Percentiles rank a stretch among this genome's conserved stretches.
Conservation (phyloP, 2,797 vertebrate species). For the Chaenodraco wilsoni region DNA sequence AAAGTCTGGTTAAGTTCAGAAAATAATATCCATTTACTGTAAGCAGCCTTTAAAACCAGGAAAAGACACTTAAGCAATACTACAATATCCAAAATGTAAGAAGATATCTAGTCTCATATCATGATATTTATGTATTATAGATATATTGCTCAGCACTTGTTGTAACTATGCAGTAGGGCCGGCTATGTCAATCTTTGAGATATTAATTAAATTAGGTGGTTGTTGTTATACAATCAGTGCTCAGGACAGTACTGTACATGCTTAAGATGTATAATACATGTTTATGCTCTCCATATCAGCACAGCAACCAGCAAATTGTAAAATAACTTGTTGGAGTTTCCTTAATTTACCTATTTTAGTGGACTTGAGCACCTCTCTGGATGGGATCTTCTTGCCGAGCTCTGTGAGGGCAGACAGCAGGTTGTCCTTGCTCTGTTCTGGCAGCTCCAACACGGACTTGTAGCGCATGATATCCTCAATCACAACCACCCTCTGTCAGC, state of each 20-base stretch:
- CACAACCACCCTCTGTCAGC: conserved; percentile 93
- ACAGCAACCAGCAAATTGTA: neutral
- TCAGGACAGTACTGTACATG: neutral
- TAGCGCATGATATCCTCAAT: conserved; percentile 94
- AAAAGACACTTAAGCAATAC: no score
- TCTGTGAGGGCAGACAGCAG: conserved; percentile 88
- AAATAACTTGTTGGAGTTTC: neutral
- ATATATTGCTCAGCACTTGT: no score
- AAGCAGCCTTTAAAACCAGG: no score
- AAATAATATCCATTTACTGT: no score
- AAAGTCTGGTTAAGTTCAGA: no score
- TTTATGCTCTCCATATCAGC: neutral
- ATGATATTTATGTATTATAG: no score
- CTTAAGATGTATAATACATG: neutral
- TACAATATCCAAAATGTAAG: no score
- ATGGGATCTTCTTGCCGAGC: conserved; percentile 95
- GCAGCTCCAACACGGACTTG: conserved; percentile 91
- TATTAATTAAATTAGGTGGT: neutral
- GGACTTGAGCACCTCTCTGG: conserved; percentile 91
- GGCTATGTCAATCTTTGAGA: neutral
- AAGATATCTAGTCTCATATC: no score
- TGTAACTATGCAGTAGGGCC: neutral
- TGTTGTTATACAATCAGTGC: neutral
- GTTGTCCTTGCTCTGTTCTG: conserved; percentile 89
- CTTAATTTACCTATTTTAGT: conserved; percentile 90